Conservation (phyloP, 2,113 vertebrate species). For the Sinocyclocheilus maitianheensis region DNA sequence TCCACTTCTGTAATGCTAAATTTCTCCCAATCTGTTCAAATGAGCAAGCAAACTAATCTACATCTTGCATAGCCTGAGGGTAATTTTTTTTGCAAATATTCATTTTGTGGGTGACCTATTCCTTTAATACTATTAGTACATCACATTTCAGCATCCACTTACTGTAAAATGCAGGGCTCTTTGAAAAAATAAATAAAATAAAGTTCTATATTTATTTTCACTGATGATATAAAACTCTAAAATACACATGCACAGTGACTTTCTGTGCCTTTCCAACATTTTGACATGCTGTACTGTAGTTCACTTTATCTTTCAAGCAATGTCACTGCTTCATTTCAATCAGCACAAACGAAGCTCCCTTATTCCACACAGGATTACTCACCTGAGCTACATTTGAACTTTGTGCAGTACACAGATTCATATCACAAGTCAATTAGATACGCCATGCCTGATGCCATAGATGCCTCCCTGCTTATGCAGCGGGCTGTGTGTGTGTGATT, state of each 20-base stretch:
- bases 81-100: no score
- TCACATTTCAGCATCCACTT: not conserved
- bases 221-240: not conserved
- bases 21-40: no score
- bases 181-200: no score
- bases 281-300: not conserved
- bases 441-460: not conserved
- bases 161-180: not conserved
- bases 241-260: not conserved
- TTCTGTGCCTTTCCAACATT: not conserved
- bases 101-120: no score
- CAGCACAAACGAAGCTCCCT: not conserved
- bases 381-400: conserved; percentile 8
- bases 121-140: not conserved
- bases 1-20: no score
- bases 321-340: not conserved
- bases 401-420: conserved; percentile 3
- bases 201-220: not conserved
- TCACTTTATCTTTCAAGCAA: not conserved
- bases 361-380: conserved; percentile 1
- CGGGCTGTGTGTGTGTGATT: not conserved
- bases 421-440: conserved; percentile 5
- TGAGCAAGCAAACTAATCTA: no score
- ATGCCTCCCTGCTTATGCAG: conserved; percentile 8
- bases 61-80: no score